Conservation (phyloP, 2,113 vertebrate species). For the Takifugu flavidus region DNA sequence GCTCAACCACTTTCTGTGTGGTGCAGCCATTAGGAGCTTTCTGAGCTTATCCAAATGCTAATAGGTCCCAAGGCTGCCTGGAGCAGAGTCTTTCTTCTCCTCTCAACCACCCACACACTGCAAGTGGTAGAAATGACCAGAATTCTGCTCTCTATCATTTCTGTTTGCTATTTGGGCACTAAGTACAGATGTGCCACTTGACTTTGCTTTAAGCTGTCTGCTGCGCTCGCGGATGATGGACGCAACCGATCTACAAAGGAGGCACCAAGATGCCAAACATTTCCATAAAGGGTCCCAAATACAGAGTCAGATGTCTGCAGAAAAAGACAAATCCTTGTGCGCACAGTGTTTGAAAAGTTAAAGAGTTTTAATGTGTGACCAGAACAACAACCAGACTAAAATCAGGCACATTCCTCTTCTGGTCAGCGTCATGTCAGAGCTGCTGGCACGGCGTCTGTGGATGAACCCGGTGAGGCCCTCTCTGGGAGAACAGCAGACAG, state of each 20-base stretch:
- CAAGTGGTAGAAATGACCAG: constrained; percentile 61
- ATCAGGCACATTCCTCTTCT: constrained; percentile 52
- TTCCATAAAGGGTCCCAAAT: constrained; percentile 69
- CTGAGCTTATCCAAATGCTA: constrained; percentile 74
- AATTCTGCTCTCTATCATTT: constrained; percentile 57
- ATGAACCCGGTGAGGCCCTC: constrained; percentile 45
- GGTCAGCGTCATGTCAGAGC: constrained; percentile 41
- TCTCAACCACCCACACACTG: constrained; percentile 64
- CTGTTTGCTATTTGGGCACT: constrained; percentile 34
- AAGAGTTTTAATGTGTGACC: constrained; percentile 61
- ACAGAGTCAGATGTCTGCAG: constrained; percentile 44
- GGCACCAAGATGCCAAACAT: constrained; percentile 45
- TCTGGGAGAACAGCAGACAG: constrained; percentile 43
- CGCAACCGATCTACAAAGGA: constrained; percentile 50
- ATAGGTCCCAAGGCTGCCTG: constrained; percentile 70
- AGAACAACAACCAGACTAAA: constrained; percentile 55
- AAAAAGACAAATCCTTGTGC: constrained; percentile 61
- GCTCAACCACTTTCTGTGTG: constrained; percentile 59
- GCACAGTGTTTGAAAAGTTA: constrained; percentile 55
- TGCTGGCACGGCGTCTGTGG: constrained; percentile 42
- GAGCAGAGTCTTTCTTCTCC: constrained; percentile 64
- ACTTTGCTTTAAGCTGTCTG: constrained; percentile 66
- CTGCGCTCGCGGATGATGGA: constrained; percentile 52
- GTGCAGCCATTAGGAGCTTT: constrained; percentile 61
- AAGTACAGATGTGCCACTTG: constrained; percentile 67